Percentiles rank a stretch among this genome's conserved stretches.
These are phyloP conservation scores for Hystrix brachyura DNA, from an alignment of 2,113 vertebrate species.

Conservation along the genomic window DNA sequence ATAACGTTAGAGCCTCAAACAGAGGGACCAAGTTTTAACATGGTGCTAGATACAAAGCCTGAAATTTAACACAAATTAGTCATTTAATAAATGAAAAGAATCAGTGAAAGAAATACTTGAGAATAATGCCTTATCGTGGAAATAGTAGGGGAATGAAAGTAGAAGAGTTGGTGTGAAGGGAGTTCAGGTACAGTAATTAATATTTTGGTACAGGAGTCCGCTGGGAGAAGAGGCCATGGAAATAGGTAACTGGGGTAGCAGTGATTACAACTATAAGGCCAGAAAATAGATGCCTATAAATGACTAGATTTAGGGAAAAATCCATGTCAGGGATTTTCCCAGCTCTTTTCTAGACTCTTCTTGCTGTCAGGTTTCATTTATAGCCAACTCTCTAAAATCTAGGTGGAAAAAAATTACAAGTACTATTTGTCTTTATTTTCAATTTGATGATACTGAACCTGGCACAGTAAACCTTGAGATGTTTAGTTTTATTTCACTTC, in stretches of 20 bases:
- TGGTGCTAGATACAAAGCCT: not conserved
- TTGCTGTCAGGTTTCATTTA: conserved; percentile 40
- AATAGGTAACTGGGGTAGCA: conserved; percentile 67
- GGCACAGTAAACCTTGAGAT: not conserved
- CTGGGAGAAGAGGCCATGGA: conserved; percentile 61
- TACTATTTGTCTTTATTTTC: conserved; percentile 11
- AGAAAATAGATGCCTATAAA: not conserved
- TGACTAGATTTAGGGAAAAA: not conserved
- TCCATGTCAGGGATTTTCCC: not conserved
- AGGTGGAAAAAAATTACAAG: not conserved
- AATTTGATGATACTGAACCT: not conserved
- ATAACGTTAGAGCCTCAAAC: not conserved
- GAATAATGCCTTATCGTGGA: conserved; percentile 52
- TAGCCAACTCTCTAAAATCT: conserved; percentile 9
- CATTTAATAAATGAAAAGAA: conserved; percentile 51
- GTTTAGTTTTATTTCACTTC: conserved; percentile 43
- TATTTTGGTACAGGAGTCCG: conserved; percentile 53
- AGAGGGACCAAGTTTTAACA: not conserved
- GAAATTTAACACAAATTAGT: conserved; percentile 30
- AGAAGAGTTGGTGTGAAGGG: conserved; percentile 53
- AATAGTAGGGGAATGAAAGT: conserved; percentile 39
- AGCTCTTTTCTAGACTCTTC: not conserved
- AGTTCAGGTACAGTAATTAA: conserved; percentile 72
- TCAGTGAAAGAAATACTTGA: conserved; percentile 58
- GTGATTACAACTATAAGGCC: not conserved